Evolutionary conservation across 2,113 vertebrate species (phyloP), one percentile per base, ranked within the genome.

Genomic region (Oenanthe oenanthe): DNA sequence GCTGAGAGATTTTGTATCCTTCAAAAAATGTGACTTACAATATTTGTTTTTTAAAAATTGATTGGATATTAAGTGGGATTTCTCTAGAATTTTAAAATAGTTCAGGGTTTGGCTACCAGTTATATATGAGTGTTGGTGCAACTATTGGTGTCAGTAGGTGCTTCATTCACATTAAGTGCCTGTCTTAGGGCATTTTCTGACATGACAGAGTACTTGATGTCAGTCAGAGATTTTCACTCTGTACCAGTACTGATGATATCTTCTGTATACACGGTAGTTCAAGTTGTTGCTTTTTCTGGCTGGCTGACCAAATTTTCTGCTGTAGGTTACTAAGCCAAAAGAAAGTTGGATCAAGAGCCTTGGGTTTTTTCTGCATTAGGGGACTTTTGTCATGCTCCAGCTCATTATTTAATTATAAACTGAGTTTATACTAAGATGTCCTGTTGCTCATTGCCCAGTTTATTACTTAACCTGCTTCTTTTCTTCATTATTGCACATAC

Each of bases 1-100:
- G 89, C 98, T 99, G 42, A 98, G 99, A 70, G 99, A 99, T 85
- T 99, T 99, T 98, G 99, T 99, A 99, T 99, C 99, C 98, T 99
- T 99, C 88, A 10, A 42, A 89, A 17, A 2, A 19, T 13, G 29
- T 36, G 31, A 31, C 0, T 2, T 63, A 4, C 3, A 12, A 1
- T 31, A 10, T 36, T 74, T 80, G 1, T 3, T 68, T 88, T 71
- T 40, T 19, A 11, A 57, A 65, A 56, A 22, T 18, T 48, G 22
- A 3, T 40, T 51, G 29, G 21, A 42, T 56, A 10, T 65, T 47
- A 34, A 72, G 28, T 81, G 12, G 12, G 13, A 10, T 75, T 84
- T 76, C 19, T 75, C 1, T 32, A 36, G 53, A 22, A 28, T 72
- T 79, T 68, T 31, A 18, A 58, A 63, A 17, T 17, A 68, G 8